Base-by-base conservation (phyloP, 2,113 vertebrate species). In the Mesitornis unicolor region DNA sequence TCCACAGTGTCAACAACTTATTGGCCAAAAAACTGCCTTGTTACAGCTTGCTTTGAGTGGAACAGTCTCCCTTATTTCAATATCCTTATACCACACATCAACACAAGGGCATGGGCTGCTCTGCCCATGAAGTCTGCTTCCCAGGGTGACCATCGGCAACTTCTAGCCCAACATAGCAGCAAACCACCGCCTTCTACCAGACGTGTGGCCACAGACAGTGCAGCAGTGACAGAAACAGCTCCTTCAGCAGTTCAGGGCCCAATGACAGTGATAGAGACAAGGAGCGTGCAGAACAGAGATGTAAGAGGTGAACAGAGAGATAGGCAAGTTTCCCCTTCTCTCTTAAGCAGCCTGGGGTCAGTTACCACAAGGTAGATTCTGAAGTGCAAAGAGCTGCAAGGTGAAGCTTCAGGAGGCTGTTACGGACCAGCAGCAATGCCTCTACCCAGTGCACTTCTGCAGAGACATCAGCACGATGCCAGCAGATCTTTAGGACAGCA, bases 401-500 rank as follows among this genome's bases (percentile, higher is more conserved):
- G 13, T n/a, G 31, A 68, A 50, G 36, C 31, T 65, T 61, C 54
- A 81, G 40, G 15, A 65, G 10, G 17, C 24, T 2, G 13, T 48
- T 25, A 29, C 63, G 65, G 75, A 26, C 7, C 57, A 53, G 11
- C 48, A 71, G 85, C 24, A 13, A 28, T n/a, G 48, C 38, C 75
- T 33, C 53, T 82, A 48, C 35, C 20, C 29, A 16, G 24, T 5
- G 13, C 38, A 5, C 2, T 3, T 53, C 36, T 0, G 0, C n/a
- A n/a, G 0, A 13, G 2, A 12, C 9, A 7, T 0, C 7, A 15
- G 42, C 22, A 22, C 2, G 4, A 1, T 5, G 5, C 51, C 25
- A 63, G 29, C n/a, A 64, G 63, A 29, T 13, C 20, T 14, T 1
- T 0, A 45, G 56, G 47, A 22, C 38, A 7, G 28, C 0, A 6